Conservation (phyloP, 1,140 invertebrate genomes). For the Vanessa atalanta region DNA sequence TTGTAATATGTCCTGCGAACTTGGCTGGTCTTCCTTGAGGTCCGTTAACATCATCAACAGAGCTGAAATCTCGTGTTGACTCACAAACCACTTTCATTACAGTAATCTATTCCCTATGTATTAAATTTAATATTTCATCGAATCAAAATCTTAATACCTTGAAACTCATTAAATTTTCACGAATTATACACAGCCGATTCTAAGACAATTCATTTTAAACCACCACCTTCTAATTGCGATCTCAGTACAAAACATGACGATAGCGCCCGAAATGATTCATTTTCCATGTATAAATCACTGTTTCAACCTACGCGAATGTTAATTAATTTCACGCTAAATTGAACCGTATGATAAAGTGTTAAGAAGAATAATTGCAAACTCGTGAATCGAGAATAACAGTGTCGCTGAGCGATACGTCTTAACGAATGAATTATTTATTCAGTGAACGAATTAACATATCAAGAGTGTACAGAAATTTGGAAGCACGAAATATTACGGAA, state of each 20-base stretch:
- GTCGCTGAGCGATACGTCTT: slow-evolving; percentile 65
- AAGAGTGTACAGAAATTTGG: slow-evolving; percentile 54
- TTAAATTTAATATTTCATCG: slow-evolving; percentile 10
- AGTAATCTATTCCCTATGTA: neutral
- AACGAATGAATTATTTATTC: slow-evolving; percentile 77
- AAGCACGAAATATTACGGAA: slow-evolving; percentile 35
- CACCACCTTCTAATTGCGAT: slow-evolving; percentile 40
- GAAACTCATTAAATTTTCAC: slow-evolving; percentile 13
- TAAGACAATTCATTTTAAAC: slow-evolving; percentile 33
- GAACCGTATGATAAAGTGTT: slow-evolving; percentile 26
- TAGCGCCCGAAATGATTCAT: slow-evolving; percentile 43
- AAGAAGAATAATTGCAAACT: slow-evolving; percentile 28
- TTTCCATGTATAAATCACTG: slow-evolving; percentile 43
- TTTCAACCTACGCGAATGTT: slow-evolving; percentile 27
- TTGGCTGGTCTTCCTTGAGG: too few relatives aligned
- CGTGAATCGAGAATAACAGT: slow-evolving; percentile 45
- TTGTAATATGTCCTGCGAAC: too few relatives aligned
- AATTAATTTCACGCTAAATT: slow-evolving; percentile 28
- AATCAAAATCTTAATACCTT: neutral
- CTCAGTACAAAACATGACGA: slow-evolving; percentile 39
- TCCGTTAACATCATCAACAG: too few relatives aligned
- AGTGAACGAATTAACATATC: slow-evolving; percentile 74
- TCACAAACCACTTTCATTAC: neutral
- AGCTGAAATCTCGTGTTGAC: too few relatives aligned
- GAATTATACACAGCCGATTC: neutral